Evolutionary conservation across 2,888 invertebrate genomes (phyloP), one percentile per base, ranked within the genome.

Genomic region (Alloscopus bannaensis): DNA sequence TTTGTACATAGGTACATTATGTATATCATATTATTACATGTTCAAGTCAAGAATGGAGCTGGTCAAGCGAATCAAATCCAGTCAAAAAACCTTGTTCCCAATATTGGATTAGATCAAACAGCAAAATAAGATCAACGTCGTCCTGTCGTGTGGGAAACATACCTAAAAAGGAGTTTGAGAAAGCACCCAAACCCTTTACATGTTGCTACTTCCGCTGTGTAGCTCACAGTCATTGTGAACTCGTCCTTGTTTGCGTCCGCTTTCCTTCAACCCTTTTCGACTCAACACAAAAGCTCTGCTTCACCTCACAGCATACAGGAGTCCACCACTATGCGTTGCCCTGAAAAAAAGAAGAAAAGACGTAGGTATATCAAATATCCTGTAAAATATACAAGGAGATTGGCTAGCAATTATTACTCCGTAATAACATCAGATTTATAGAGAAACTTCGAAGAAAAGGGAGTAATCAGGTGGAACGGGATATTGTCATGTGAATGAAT

Each of bases 131-230:
- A 62, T 62, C 72, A 72, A 72, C 42, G 55, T 42, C 47, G 29
- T 40, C 36, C 6, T 36, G 13, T 36, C 36, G 36, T 8, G 36
- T n/a, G 13, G n/a, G 4, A 45, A 3, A 73, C 83, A 69, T 79
- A 86, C 86, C 86, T 66, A 69, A 86, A 86, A 8, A 86, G 73
- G n/a, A 86, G 81, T 62, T 86, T 86, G 16, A 86, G 71, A 64
- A 86, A 86, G 40, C 86, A 86, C 62, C 86, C 86, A 62, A 86
- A 86, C 55, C 86, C 86, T 77, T 79, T 83, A 47, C 85, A 86
- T 16, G 86, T 86, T 2, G 86, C 84, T 31, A 86, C 86, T 79
- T 86, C 85, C 8, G 82, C 85, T 45, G 84, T 81, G 62, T 83
- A 85, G 26, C 79, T 81, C 18, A 85, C 84, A 11, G 85, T 85